Evolutionary conservation across 2,113 vertebrate genomes (phyloP).

Genomic region (Cariama cristata): DNA sequence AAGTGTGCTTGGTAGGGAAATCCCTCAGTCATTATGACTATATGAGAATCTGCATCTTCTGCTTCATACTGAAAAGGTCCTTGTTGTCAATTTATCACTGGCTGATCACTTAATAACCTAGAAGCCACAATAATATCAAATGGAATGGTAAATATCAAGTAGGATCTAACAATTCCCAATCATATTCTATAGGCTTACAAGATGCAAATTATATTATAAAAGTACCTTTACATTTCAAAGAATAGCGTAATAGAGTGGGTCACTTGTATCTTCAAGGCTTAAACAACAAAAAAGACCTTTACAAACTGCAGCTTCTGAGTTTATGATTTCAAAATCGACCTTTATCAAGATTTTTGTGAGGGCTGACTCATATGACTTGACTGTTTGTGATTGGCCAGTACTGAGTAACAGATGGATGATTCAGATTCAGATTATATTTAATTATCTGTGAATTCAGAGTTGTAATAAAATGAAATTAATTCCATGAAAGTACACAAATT

Average conservation of each 20-base stretch:
- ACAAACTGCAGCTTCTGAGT: background rate
- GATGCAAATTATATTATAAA: background rate
- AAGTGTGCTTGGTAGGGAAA: background rate
- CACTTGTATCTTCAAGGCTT: background rate
- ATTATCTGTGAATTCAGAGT: constrained; percentile 30
- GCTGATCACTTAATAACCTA: background rate
- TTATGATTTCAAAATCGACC: background rate
- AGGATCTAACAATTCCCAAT: background rate
- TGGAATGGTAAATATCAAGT: background rate
- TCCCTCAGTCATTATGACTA: background rate
- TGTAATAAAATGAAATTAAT: constrained; percentile 45
- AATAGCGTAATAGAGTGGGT: background rate
- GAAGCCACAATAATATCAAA: background rate
- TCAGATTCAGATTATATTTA: constrained; percentile 34
- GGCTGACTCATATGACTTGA: constrained; percentile 19
- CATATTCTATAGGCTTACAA: background rate
- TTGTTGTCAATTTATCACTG: background rate
- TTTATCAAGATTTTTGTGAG: constrained; percentile 15
- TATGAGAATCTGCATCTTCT: background rate
- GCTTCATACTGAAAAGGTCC: background rate
- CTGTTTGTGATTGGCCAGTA: background rate
- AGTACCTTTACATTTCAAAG: background rate
- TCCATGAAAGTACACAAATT: constrained; percentile 2
- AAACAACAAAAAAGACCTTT: background rate
- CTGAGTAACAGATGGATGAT: constrained; percentile 43